Conservation (phyloP, 2,888 invertebrate species). For the Ephialtes manifestator region DNA sequence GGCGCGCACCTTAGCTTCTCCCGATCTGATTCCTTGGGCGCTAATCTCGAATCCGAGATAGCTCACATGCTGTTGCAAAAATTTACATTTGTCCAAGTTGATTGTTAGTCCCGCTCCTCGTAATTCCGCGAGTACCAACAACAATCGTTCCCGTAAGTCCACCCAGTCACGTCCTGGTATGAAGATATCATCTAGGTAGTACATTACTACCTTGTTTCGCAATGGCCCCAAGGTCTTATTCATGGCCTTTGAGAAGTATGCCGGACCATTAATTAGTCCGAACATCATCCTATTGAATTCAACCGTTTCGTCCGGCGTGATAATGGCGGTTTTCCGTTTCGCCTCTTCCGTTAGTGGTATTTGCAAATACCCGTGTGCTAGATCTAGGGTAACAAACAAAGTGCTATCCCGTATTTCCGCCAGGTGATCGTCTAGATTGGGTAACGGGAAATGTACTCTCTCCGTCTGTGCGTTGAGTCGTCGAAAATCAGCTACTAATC, state of each 20-base stretch:
- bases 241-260: background rate
- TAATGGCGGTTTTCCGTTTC: background rate
- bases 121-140: background rate
- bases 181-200: background rate
- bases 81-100: background rate
- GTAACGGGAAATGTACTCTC: constrained; percentile 1
- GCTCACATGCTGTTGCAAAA: background rate
- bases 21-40: too few relatives aligned
- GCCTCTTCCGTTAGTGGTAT: background rate
- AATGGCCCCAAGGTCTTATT: background rate
- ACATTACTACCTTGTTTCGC: background rate
- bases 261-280: background rate
- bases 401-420: background rate
- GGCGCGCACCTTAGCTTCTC: too few relatives aligned
- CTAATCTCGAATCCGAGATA: background rate
- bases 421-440: background rate
- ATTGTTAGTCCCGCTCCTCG: background rate
- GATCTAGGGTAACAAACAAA: background rate
- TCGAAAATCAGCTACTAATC: background rate
- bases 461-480: constrained; percentile 1
- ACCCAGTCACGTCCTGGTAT: background rate
- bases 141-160: background rate
- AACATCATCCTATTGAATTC: constrained; percentile 8
- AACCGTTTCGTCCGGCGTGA: background rate
- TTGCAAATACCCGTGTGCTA: background rate